phyloP scores from a whole-genome alignment of 53 echinoderm and acorn worm species.

The Crossaster papposus region DNA sequence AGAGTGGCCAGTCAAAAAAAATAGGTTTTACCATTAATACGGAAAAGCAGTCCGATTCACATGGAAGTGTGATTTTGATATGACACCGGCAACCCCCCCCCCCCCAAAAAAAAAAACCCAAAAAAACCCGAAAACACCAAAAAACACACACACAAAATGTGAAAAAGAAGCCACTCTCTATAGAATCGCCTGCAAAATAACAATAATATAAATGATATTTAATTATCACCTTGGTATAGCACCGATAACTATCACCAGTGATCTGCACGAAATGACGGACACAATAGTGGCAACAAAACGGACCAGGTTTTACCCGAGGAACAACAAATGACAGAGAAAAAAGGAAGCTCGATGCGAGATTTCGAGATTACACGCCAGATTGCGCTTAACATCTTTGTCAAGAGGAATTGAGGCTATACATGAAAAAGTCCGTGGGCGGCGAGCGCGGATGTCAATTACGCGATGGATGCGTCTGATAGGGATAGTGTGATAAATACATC shows the following conservation, averaged over 20 bases:
- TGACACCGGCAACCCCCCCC: no score
- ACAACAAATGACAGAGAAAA: not conserved
- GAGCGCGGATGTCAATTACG: not conserved
- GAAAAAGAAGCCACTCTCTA: not conserved
- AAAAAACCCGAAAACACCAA: no score
- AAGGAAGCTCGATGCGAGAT: not conserved
- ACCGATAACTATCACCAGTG: not conserved
- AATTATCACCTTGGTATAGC: not conserved
- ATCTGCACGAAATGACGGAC: not conserved
- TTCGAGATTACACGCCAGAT: slow-evolving; percentile 27
- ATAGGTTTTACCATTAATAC: no score
- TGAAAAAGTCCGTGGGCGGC: not conserved
- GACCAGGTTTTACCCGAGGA: not conserved
- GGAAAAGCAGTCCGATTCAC: no score
- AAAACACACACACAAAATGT: not conserved
- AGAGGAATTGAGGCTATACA: not conserved
- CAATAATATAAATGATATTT: not conserved
- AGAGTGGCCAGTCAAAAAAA: no score
- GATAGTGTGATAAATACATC: not conserved
- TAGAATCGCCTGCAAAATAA: not conserved
- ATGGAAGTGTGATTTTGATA: no score
- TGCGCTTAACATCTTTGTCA: slow-evolving; percentile 15
- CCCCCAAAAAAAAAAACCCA: no score
- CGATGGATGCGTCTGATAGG: slow-evolving; percentile 8
- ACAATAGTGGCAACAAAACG: not conserved